Percentiles rank a stretch among this genome's conserved stretches.
phyloP scores from a whole-genome alignment of 2,888 invertebrate genomes.

The Mystacides longicornis region DNA sequence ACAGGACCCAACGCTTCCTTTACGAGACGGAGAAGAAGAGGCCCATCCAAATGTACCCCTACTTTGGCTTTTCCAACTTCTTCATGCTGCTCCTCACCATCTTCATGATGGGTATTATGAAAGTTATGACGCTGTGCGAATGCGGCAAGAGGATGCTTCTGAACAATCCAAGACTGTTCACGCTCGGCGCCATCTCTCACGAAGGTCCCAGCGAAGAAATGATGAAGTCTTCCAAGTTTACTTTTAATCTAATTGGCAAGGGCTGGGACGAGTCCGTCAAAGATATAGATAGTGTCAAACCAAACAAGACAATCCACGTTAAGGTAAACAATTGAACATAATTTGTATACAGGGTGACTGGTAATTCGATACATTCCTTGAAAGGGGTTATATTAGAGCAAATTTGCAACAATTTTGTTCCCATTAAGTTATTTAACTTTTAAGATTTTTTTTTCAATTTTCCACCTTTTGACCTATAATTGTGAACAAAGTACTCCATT shows the following conservation, averaged over 20 bases:
- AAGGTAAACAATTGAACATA: no score
- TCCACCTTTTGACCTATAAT: no score
- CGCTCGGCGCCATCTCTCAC: constrained; percentile 54
- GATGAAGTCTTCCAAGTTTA: constrained; percentile 55
- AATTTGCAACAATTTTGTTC: no score
- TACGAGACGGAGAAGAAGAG: constrained; percentile 59
- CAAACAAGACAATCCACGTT: constrained; percentile 57
- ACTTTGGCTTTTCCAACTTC: constrained; percentile 48
- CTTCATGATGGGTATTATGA: constrained; percentile 54
- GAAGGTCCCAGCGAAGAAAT: constrained; percentile 57
- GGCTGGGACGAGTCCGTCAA: constrained; percentile 67
- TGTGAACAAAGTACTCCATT: no score
- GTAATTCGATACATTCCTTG: no score
- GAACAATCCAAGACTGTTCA: constrained; percentile 22
- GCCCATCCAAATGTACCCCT: constrained; percentile 74
- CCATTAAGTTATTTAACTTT: no score
- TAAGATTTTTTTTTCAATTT: no score
- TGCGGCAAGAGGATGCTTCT: constrained; percentile 31
- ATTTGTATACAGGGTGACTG: no score
- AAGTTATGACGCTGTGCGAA: constrained; percentile 44
- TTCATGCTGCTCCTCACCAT: constrained; percentile 40
- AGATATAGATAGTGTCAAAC: constrained; percentile 36
- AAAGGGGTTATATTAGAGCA: no score
- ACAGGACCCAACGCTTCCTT: constrained; percentile 71
- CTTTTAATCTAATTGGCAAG: constrained; percentile 61